Base-by-base conservation (phyloP, 2,113 vertebrate genomes). In the Ctenomys sociabilis region DNA sequence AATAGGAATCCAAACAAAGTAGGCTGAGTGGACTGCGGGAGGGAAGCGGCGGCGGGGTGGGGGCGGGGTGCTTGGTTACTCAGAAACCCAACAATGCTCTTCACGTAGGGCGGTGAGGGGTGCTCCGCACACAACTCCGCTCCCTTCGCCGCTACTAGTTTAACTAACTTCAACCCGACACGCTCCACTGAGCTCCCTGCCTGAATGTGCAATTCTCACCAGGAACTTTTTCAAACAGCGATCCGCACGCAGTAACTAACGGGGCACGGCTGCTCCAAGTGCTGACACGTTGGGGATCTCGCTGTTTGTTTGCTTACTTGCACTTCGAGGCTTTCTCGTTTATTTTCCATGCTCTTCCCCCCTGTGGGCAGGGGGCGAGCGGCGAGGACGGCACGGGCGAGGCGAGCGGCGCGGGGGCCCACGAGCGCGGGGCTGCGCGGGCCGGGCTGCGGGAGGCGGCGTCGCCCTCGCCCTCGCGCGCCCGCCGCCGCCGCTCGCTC, bases 1-100 rank as follows among this genome's bases (percentile, higher is more conserved):
- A 95, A 88, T 84, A 32, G 96, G 96, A 96, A 96, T 93, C 92
- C 96, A 94, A 97, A 95, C 96, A 97, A 95, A 98, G 97, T 97
- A 19, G 95, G 94, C 78, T 96, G 85, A 85, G 66, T 96, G 95
- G 94, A 97, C 90, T 85, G 93, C 94, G 61, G 95, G 96, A 96
- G 96, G 95, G 93, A 57, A 92, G 4, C 68, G 77, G 52, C 26
- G 57, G 32, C 95, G 80, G 93, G 0, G 43, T 6, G 37, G 59
- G 52, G 85, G 43, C 19, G 72, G 72, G 49, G 40, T 19, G 87
- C 52, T 94, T 28, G 63, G 94, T 82, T 81, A 57, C 73, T 92
- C 85, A 19, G 84, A 57, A 88, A 52, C 30, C 96, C 94, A 93
- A 95, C 91, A 80, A 96, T 68, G 94, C 95, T 63, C 83, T 93